These are phyloP conservation scores for Lepidurus packardi DNA, from an alignment of 1,140 invertebrate genomes.

Conservation along the genomic window DNA sequence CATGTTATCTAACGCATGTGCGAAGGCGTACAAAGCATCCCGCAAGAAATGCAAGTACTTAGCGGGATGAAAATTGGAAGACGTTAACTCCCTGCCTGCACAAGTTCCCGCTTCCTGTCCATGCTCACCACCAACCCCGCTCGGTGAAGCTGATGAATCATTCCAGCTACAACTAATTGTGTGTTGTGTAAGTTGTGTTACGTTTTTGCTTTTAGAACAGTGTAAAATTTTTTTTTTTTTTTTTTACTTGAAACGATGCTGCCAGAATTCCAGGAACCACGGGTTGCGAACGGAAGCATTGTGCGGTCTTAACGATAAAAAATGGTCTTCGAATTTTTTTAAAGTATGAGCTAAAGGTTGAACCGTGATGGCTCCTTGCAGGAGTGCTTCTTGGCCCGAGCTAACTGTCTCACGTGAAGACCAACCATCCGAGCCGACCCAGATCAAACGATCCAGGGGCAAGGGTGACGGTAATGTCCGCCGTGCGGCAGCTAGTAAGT, in stretches of 20 bases:
- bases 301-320: constrained; percentile 44
- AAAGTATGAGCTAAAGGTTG: constrained; percentile 49
- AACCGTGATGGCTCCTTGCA: constrained; percentile 53
- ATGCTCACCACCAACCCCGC: background rate
- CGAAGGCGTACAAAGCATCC: constrained; percentile 54
- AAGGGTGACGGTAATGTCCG: constrained; percentile 36
- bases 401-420: constrained; percentile 44
- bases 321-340: constrained; percentile 52
- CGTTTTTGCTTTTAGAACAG: too few relatives aligned
- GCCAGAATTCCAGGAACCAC: constrained; percentile 63
- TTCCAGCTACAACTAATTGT: background rate
- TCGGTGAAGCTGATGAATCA: background rate
- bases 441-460: constrained; percentile 45
- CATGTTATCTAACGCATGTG: constrained; percentile 50
- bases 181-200: background rate
- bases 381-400: constrained; percentile 36
- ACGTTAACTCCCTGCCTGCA: constrained; percentile 12
- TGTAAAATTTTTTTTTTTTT: too few relatives aligned
- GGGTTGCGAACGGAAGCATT: constrained; percentile 46
- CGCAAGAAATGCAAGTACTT: constrained; percentile 53
- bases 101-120: background rate
- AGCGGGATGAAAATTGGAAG: constrained; percentile 35
- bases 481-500: constrained; percentile 46
- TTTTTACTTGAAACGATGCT: constrained; percentile 51
- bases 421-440: constrained; percentile 55